Evolutionary conservation across 2,888 invertebrate genomes (phyloP).

Genomic region (Mantis religiosa): DNA sequence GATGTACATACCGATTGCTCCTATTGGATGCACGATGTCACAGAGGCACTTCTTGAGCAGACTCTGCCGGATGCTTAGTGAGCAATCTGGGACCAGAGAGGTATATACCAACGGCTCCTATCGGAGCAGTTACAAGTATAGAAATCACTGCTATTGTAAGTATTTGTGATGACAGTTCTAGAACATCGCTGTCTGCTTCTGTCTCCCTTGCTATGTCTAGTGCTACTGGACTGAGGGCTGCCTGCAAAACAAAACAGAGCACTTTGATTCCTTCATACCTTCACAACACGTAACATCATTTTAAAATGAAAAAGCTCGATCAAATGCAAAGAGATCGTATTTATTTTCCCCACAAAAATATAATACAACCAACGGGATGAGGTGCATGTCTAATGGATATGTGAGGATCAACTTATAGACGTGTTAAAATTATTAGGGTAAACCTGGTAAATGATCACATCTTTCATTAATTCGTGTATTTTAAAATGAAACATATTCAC

Average conservation of each 20-base stretch:
- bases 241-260: constrained; percentile 45
- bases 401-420: too few species aligned
- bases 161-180: constrained; percentile 30
- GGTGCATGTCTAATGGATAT: too few species aligned
- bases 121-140: constrained; percentile 45
- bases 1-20: too few species aligned
- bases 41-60: neutral
- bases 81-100: constrained; percentile 38
- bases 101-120: constrained; percentile 42
- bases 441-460: too few species aligned
- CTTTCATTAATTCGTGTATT: too few species aligned
- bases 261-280: neutral
- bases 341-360: too few species aligned
- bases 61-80: neutral
- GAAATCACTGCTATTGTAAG: constrained; percentile 45
- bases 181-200: constrained; percentile 38
- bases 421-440: too few species aligned
- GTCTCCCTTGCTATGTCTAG: constrained; percentile 50
- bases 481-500: too few species aligned
- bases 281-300: too few species aligned
- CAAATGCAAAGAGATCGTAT: too few species aligned
- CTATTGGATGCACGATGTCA: neutral
- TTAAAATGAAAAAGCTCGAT: too few species aligned
- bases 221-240: constrained; percentile 62
- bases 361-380: too few species aligned